Base-by-base conservation (phyloP, 2,113 vertebrate genomes). In the Baryphthengus martii region DNA sequence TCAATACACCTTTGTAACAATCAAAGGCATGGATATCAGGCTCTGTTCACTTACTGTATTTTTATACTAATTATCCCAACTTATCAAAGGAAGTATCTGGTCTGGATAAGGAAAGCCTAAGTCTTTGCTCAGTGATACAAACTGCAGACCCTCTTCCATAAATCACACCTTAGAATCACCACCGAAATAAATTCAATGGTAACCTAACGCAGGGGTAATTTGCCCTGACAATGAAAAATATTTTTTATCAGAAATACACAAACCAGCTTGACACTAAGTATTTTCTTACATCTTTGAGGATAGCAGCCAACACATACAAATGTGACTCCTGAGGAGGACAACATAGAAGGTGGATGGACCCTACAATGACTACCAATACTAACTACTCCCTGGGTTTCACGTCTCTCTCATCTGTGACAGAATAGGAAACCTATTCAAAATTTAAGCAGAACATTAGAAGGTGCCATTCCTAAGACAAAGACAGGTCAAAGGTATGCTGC, bases 1-100 rank as follows among this genome's bases (percentile, higher is more conserved):
- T 21, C 49, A 73, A n/a, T 37, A 49, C 21, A 70, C 6, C 26
- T 19, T 6, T 0, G 0, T 8, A 31, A 24, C 4, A 6, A 42
- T 19, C 53, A 75, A 55, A 68, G n/a, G 29, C 53, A 52, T 35
- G 11, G 19, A 5, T 79, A 63, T 45, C 49, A 56, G 35, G 21
- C 11, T 14, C 52, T 42, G 11, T 16, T 81, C 29, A 23, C 21
- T 45, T 49, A 19, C 0, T 72, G 61, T 17, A 33, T 62, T 82
- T 73, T 72, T 16, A 85, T 58, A 56, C 53, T 37, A 56, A 10
- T 61, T 61, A 52, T 26, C 24, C 7, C 10, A 23, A 5, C 0
- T 61, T 70, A 53, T 7, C 45, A 66, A 70, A 62, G 20, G 24
- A 70, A 56, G 26, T 73, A 87, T 39, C 53, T 52, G 33, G 62